These are phyloP conservation scores for Rhamnusium bicolor DNA, from an alignment of 2,888 invertebrate species.

Conservation along the genomic window DNA sequence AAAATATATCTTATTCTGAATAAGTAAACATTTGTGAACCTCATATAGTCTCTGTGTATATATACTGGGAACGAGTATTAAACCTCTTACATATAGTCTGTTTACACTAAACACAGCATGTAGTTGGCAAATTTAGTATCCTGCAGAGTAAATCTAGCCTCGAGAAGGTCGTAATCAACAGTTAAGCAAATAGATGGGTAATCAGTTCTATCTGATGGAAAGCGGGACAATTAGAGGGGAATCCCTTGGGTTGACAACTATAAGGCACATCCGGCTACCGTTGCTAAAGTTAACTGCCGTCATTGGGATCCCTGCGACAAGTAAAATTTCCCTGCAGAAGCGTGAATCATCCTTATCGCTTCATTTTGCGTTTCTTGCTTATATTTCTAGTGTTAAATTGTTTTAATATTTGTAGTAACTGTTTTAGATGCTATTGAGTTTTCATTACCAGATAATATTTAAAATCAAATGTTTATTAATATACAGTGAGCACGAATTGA, in stretches of 20 bases:
- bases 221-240: conserved; percentile 47
- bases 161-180: conserved; percentile 53
- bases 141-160: conserved; percentile 31
- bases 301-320: conserved; percentile 5
- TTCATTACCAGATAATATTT: no score
- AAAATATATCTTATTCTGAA: not conserved
- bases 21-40: not conserved
- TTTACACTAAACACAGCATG: conserved; percentile 48
- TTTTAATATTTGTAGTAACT: no score
- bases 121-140: conserved; percentile 42
- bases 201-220: conserved; percentile 51
- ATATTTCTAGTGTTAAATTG: not conserved
- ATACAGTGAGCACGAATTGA: no score
- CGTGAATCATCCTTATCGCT: not conserved
- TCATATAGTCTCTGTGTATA: not conserved
- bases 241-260: conserved; percentile 44
- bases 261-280: conserved; percentile 43
- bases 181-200: conserved; percentile 53
- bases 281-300: conserved; percentile 3
- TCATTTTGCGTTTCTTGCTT: not conserved
- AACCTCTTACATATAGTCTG: conserved; percentile 25
- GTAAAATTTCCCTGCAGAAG: not conserved
- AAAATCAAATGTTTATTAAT: no score
- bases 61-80: conserved; percentile 4
- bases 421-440: no score